Conservation (phyloP, 2,888 invertebrate genomes). For the Pediacus dermestoides region DNA sequence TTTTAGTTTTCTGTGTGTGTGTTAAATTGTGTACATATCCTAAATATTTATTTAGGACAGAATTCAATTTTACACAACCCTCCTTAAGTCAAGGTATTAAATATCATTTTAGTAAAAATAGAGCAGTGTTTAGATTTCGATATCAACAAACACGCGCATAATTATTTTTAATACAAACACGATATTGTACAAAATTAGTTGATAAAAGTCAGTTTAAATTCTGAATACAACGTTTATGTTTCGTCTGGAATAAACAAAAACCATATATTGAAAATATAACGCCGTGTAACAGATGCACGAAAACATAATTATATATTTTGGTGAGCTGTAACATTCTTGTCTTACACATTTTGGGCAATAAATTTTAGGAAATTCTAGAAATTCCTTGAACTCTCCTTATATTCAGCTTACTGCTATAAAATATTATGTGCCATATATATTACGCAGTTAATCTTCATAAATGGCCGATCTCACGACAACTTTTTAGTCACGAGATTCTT, state of each 20-base stretch:
- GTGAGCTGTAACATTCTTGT: slow-evolving; percentile 26
- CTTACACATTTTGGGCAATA: slow-evolving; percentile 32
- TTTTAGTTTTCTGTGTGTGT: no score
- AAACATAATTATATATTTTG: slow-evolving; percentile 12
- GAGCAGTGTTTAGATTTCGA: not conserved
- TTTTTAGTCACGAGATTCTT: slow-evolving; percentile 27
- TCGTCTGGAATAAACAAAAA: no score
- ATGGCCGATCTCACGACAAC: slow-evolving; percentile 27
- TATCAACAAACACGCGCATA: not conserved
- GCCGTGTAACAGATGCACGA: slow-evolving; percentile 1
- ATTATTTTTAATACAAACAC: not conserved
- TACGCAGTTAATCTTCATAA: slow-evolving; percentile 33
- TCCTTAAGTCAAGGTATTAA: no score
- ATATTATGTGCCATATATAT: slow-evolving; percentile 32
- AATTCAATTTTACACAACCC: no score
- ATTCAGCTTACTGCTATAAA: slow-evolving; percentile 29
- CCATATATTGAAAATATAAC: no score
- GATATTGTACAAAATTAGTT: no score
- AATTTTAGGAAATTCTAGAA: slow-evolving; percentile 35
- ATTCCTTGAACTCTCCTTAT: slow-evolving; percentile 34
- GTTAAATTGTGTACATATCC: not conserved
- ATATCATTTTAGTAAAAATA: no score
- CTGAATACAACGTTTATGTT: no score
- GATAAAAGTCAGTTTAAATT: no score
- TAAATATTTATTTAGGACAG: not conserved